Conservation (phyloP, 2,113 vertebrate species). For the Chelonoidis abingdonii region DNA sequence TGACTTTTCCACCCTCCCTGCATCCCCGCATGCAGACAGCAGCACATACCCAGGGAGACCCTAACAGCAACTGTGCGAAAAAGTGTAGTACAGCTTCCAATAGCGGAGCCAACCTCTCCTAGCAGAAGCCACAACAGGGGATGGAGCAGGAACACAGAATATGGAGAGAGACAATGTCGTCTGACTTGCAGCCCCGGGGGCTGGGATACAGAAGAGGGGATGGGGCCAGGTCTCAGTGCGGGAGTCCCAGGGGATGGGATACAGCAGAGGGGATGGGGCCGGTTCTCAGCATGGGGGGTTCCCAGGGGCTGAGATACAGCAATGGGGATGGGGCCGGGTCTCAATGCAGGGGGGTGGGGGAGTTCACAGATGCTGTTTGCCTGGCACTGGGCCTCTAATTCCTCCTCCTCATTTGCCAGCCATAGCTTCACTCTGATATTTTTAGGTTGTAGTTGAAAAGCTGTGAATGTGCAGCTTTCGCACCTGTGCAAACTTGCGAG, state of each 20-base stretch:
- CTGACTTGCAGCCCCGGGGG: neutral
- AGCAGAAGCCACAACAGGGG: neutral
- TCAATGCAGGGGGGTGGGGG: neutral
- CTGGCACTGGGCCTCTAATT: conserved; percentile 53
- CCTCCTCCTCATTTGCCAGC: conserved; percentile 66
- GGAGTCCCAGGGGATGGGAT: neutral
- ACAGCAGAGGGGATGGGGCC: neutral
- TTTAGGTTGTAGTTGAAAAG: conserved; percentile 70
- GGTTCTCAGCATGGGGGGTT: too few species aligned
- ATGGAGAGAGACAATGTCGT: neutral
- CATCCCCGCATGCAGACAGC: neutral
- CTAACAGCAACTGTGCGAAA: neutral
- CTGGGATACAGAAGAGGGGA: neutral
- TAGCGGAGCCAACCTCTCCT: neutral
- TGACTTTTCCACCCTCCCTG: neutral
- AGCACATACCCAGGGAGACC: neutral
- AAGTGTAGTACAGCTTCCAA: neutral
- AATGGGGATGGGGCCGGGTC: neutral
- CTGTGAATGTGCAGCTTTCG: conserved; percentile 43
- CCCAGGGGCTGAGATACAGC: neutral
- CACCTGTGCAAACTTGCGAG: conserved; percentile 34
- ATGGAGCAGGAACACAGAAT: neutral
- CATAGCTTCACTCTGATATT: conserved; percentile 73
- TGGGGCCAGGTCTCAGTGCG: neutral
- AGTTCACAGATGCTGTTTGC: conserved; percentile 51